A percentile compares a stretch with the other conserved stretches of the same genome.
These are phyloP conservation scores for Chascanopsetta lugubris DNA, from an alignment of 2,113 vertebrate species.

Conservation along the genomic window DNA sequence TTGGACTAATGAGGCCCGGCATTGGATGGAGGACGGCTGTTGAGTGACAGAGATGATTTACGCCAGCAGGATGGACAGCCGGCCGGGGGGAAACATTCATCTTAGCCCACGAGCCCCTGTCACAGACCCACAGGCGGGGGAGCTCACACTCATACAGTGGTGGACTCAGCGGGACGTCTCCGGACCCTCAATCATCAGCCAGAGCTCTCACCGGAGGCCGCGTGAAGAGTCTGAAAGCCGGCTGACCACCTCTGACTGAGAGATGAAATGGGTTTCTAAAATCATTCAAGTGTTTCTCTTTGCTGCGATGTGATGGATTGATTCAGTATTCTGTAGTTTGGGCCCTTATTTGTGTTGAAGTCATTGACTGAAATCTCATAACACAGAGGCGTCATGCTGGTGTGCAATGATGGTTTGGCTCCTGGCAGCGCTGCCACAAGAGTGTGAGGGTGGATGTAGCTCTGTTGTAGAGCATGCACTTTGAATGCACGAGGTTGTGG, in stretches of 20 bases:
- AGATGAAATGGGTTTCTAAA: too few relatives aligned
- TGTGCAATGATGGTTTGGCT: too few relatives aligned
- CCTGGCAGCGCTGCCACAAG: too few relatives aligned
- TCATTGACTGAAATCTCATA: too few relatives aligned
- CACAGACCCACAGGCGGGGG: constrained; percentile 32
- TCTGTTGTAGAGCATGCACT: too few relatives aligned
- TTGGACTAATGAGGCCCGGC: constrained; percentile 71
- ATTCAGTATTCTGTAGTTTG: too few relatives aligned
- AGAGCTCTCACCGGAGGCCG: constrained; percentile 8
- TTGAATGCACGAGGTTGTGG: too few relatives aligned
- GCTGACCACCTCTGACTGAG: constrained; percentile 37
- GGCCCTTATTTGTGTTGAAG: too few relatives aligned
- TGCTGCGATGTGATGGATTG: too few relatives aligned
- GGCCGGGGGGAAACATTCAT: constrained; percentile 46
- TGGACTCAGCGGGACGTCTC: neutral
- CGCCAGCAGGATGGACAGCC: constrained; percentile 54
- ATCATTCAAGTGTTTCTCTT: too few relatives aligned
- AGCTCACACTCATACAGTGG: neutral
- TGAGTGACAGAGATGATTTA: constrained; percentile 71
- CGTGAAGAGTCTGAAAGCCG: constrained; percentile 32
- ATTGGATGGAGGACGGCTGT: constrained; percentile 46
- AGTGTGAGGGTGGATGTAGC: too few relatives aligned
- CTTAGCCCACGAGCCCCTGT: constrained; percentile 42
- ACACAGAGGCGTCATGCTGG: too few relatives aligned
- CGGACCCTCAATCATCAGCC: neutral